Evolutionary conservation across 2,797 vertebrate genomes (phyloP), one percentile per base, ranked within the genome.

Genomic region (Lithobates sylvaticus): DNA sequence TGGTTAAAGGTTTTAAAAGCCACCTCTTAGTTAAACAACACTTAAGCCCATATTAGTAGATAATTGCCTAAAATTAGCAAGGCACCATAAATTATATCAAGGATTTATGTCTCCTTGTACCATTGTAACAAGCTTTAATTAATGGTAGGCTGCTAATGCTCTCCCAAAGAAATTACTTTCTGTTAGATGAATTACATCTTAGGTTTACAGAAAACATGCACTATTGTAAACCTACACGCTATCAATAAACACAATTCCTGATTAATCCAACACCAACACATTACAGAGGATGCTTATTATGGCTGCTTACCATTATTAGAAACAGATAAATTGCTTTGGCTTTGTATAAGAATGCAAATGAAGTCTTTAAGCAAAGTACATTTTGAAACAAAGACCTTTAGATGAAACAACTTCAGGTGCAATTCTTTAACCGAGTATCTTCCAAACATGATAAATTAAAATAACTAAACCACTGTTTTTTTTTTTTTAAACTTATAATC

Each of bases 61-160:
- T 94, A 95, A 95, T 93, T 94, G 92, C 92, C 91, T 89, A 92
- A 94, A 94, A 95, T 94, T 93, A 95, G 91, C 93, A 92, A 93
- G 92, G 90, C 87, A 42, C 90, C 92, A 93, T 94, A 95, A 95
- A 94, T 95, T 95, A 94, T 92, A 90, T 93, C 87, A 88, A 94
- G 91, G 91, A 94, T 94, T 94, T 95, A 93, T 93, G 93, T 90
- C 91, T 89, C 90, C 92, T 91, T 93, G 92, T 92, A 92, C 84
- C 89, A 87, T 93, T 92, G 89, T 93, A 96, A 95, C 91, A 92
- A 94, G 93, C 91, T 92, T 93, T 95, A 95, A 96, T 94, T 95
- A 95, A 95, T 92, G 92, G 93, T 86, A 90, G 91, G 91, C 92
- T 90, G 92, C 89, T 94, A 95, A 94, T 91, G 92, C 91, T 91